A percentile compares a stretch with the other conserved stretches of the same genome.
phyloP scores from a whole-genome alignment of 1,140 invertebrate genomes.

The Microplitis mediator region DNA sequence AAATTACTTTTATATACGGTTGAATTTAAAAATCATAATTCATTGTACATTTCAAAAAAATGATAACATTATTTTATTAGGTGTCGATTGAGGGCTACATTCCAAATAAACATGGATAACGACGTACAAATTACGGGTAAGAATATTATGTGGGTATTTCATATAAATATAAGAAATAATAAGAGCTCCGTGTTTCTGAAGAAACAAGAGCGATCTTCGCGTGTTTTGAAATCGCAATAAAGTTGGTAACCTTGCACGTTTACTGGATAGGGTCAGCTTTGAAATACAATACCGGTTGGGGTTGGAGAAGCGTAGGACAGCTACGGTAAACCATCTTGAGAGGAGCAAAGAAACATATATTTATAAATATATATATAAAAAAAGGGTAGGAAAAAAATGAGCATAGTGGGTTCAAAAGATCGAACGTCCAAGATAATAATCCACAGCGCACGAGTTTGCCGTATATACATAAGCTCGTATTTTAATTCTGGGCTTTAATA shows the following conservation, averaged over 20 bases:
- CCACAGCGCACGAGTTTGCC: conserved; percentile 10
- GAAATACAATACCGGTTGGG: conserved; percentile 36
- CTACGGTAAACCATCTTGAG: background rate
- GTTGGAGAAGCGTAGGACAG: background rate
- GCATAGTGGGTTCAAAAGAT: background rate
- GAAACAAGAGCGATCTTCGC: conserved; percentile 41
- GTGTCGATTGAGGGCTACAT: too few species aligned
- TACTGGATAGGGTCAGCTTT: conserved; percentile 39
- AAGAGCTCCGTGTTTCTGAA: conserved; percentile 17
- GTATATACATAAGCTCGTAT: conserved; percentile 38
- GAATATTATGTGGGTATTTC: too few species aligned
- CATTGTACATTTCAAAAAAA: too few species aligned
- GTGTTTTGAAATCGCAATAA: conserved; percentile 42
- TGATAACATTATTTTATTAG: too few species aligned
- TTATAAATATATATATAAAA: background rate
- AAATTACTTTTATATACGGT: too few species aligned
- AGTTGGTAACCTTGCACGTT: conserved; percentile 44
- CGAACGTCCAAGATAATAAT: conserved; percentile 35
- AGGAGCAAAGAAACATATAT: background rate
- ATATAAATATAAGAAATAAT: background rate
- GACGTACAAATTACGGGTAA: too few species aligned
- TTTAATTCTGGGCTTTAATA: conserved; percentile 47
- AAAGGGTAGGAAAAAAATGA: conserved; percentile 3
- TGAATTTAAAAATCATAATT: too few species aligned
- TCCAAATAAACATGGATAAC: too few species aligned